A percentile compares a stretch with the other conserved stretches of the same genome.
These are phyloP conservation scores for Omphaloscelis lunosa DNA, from an alignment of 2,888 invertebrate species.

Conservation along the genomic window DNA sequence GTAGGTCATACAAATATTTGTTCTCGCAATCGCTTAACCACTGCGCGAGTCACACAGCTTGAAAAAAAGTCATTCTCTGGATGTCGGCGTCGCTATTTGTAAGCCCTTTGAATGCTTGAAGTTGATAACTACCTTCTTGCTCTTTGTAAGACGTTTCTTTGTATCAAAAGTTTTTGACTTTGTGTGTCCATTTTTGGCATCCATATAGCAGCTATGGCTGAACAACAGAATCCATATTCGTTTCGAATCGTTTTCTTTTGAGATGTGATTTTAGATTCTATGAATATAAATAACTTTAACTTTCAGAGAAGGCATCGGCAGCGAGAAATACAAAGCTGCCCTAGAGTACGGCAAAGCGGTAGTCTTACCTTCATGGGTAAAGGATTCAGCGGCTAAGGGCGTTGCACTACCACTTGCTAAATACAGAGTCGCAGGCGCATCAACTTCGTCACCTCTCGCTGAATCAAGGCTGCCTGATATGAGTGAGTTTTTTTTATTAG, in stretches of 20 bases:
- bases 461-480: slow-evolving; percentile 85
- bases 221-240: background rate
- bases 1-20: too few species aligned
- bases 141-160: background rate
- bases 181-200: background rate
- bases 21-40: too few species aligned
- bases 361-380: slow-evolving; percentile 94
- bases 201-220: background rate
- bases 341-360: slow-evolving; percentile 91
- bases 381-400: slow-evolving; percentile 93
- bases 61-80: too few species aligned
- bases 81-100: too few species aligned
- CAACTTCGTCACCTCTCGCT: slow-evolving; percentile 94
- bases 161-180: background rate
- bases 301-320: slow-evolving; percentile 91
- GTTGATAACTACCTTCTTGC: too few species aligned
- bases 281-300: background rate
- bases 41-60: too few species aligned
- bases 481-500: slow-evolving; percentile 79
- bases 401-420: slow-evolving; percentile 92
- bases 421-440: slow-evolving; percentile 91
- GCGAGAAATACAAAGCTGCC: slow-evolving; percentile 93
- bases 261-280: background rate
- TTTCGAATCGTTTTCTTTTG: background rate
- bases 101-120: too few species aligned